These are phyloP conservation scores for Enhydra lutris DNA, from an alignment of 2,113 vertebrate genomes.

Conservation along the genomic window DNA sequence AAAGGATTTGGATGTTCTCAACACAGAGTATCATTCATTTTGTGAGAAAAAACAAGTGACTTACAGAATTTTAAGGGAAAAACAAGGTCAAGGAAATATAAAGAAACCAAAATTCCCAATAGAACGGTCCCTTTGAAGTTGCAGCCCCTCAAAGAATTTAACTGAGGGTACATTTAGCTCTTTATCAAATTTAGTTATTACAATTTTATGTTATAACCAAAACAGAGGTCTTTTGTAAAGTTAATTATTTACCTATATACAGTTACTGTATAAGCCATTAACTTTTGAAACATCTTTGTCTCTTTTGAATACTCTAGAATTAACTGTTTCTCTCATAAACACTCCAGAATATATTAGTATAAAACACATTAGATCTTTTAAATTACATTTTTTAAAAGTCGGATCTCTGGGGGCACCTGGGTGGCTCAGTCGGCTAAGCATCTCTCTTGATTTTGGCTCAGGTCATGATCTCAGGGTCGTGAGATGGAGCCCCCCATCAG, in stretches of 20 bases:
- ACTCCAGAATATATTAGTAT: neutral
- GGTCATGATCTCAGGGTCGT: neutral
- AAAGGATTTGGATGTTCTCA: neutral
- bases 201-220: slow-evolving; percentile 53
- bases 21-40: neutral
- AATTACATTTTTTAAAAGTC: neutral
- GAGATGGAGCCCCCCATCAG: neutral
- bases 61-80: neutral
- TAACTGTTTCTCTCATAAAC: slow-evolving; percentile 16
- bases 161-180: neutral
- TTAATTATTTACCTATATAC: slow-evolving; percentile 68
- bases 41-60: slow-evolving; percentile 37
- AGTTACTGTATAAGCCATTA: slow-evolving; percentile 70
- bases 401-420: neutral
- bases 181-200: slow-evolving; percentile 44
- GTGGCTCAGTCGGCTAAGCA: neutral
- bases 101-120: slow-evolving; percentile 1
- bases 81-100: neutral
- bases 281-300: slow-evolving; percentile 56
- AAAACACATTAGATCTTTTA: slow-evolving; percentile 19
- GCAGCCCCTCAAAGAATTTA: slow-evolving; percentile 29
- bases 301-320: slow-evolving; percentile 57
- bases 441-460: neutral
- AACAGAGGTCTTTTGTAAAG: slow-evolving; percentile 23
- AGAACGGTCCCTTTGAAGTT: neutral